Base-by-base conservation (phyloP, 2,797 vertebrate genomes). In the Australoheros facetus region DNA sequence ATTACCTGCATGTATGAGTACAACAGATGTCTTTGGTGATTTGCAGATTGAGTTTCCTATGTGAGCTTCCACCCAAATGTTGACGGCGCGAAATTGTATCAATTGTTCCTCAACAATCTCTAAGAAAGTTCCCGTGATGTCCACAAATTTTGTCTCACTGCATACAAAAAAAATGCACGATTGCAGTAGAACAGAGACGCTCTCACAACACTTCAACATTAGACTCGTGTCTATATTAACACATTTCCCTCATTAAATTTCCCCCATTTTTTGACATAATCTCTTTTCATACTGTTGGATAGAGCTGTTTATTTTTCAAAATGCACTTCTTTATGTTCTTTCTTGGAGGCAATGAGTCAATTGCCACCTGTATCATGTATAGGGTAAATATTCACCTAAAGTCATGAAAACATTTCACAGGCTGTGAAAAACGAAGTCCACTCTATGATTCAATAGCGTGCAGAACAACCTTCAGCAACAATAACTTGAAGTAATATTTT, bases 11-110 rank as follows among this genome's bases (percentile, higher is more conserved):
- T 91, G 0, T 0, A 0, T 0, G 3, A 94, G 91, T 2, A 23
- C 1, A n/a, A 86, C 86, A 3, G 79, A 71, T 1, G 9, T 82
- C 16, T 1, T 81, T 62, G 26, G 28, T 3, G 94, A 94, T 0
- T 3, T 32, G 84, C 92, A 94, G 71, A 6, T 88, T 48, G 75
- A 76, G 53, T 66, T 77, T 58, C 78, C 83, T 1, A 1, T 19
- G 1, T 56, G 71, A 77, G 92, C 92, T 28, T 77, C 66, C 56
- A 95, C 89, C 91, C 82, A 92, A 54, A 94, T 74, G 6, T 82
- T 3, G 19, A 89, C 60, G 0, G 7, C 0, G 2, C 3, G 11
- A 1, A 0, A 0, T 4, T 0, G 37, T 21, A 82, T 81, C 17
- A 94, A n/a, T 0, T 0, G 0, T 17, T 93, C 90, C 2, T 82